These are phyloP conservation scores for Phengaris arion DNA, from an alignment of 2,888 invertebrate species.

Conservation along the genomic window DNA sequence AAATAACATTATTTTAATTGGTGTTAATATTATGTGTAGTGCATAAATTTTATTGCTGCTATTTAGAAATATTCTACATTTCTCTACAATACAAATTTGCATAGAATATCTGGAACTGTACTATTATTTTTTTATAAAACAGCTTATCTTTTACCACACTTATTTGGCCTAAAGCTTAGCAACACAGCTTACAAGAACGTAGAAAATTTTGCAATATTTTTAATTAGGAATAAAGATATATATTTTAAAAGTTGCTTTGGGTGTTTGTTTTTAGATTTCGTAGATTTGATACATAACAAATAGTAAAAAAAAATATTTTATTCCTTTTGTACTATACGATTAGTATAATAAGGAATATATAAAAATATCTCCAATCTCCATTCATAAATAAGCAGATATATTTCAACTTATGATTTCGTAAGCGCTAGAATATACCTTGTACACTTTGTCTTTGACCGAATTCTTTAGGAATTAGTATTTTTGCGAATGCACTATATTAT, in stretches of 20 bases:
- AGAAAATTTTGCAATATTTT: neutral
- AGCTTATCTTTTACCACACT: neutral
- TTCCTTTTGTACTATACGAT: conserved; percentile 4
- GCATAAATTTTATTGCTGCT: neutral
- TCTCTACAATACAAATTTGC: neutral
- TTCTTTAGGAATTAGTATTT: neutral
- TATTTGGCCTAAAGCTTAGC: conserved; percentile 7
- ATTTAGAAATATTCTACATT: neutral
- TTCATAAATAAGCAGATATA: neutral
- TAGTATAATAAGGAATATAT: conserved; percentile 17
- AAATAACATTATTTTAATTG: neutral
- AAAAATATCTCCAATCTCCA: neutral
- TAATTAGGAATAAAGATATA: neutral
- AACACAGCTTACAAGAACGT: neutral
- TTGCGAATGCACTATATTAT: neutral
- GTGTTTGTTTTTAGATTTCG: neutral
- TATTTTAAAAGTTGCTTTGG: neutral
- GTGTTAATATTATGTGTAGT: neutral
- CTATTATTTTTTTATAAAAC: neutral
- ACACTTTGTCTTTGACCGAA: neutral
- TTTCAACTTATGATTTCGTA: neutral
- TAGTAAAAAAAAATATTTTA: neutral
- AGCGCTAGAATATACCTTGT: too few species aligned
- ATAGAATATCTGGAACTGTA: neutral
- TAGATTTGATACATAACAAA: neutral